Percentiles rank a stretch among this genome's conserved stretches.
These are phyloP conservation scores for Ibidorhyncha struthersii DNA, from an alignment of 2,113 vertebrate genomes.

Conservation along the genomic window DNA sequence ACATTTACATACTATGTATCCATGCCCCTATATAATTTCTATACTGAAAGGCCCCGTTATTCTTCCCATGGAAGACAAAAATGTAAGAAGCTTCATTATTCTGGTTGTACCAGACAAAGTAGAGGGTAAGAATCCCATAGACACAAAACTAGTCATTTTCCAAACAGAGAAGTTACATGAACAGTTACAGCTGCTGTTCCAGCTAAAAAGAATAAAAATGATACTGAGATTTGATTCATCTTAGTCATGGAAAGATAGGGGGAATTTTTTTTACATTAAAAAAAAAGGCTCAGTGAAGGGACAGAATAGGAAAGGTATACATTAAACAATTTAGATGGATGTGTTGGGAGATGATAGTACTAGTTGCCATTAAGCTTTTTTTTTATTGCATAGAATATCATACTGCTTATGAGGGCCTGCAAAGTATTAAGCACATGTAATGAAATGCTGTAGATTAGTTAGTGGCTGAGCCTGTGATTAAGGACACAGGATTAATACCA, in stretches of 20 bases:
- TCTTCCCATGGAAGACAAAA: not conserved
- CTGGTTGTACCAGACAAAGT: not conserved
- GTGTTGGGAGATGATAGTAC: not conserved
- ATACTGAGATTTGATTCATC: not conserved
- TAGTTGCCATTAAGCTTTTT: not conserved
- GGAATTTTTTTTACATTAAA: not conserved
- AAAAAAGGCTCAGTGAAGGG: not conserved
- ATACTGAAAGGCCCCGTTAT: not conserved
- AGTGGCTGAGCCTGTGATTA: not conserved
- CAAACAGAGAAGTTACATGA: not conserved
- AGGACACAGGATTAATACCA: not conserved
- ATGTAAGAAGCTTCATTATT: not conserved
- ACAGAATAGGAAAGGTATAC: not conserved
- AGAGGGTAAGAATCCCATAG: not conserved
- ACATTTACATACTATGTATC: not conserved
- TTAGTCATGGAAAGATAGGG: not conserved
- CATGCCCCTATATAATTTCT: not conserved
- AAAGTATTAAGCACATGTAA: not conserved
- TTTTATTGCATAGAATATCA: accelerated
- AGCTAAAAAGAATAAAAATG: not conserved
- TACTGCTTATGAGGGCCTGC: not conserved
- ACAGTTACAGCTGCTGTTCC: not conserved
- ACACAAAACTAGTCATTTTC: not conserved
- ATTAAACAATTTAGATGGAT: no score
- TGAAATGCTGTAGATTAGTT: not conserved